These are phyloP conservation scores for Chrysolina oricalcia DNA, from an alignment of 2,888 invertebrate species.

Conservation along the genomic window DNA sequence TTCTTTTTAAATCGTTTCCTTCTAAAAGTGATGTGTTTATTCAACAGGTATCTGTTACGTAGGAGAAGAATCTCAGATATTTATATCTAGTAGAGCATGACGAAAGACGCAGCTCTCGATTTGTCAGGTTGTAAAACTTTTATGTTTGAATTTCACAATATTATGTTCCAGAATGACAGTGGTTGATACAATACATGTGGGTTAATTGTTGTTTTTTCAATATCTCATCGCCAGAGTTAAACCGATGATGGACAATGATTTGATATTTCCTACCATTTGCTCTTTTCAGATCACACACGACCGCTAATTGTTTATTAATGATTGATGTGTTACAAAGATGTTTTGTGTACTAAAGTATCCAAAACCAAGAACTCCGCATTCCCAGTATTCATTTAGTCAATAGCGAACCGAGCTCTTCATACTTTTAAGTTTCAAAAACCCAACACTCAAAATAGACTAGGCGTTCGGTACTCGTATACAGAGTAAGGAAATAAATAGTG, in stretches of 20 bases:
- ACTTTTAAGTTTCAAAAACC: no score
- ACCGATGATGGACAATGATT: not conserved
- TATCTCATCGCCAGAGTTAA: not conserved
- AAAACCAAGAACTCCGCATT: no score
- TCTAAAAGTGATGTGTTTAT: not conserved
- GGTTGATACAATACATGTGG: constrained; percentile 3
- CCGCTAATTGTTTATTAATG: not conserved
- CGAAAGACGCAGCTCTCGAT: not conserved
- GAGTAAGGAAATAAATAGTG: no score
- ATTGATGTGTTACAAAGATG: not conserved
- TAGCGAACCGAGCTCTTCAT: no score
- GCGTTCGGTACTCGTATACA: no score
- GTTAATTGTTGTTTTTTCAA: constrained; percentile 12
- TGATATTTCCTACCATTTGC: not conserved
- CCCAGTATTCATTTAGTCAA: no score
- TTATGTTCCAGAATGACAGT: not conserved
- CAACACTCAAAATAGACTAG: no score
- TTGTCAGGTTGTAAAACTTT: not conserved
- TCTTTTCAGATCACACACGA: not conserved
- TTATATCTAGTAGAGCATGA: not conserved
- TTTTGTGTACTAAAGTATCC: no score
- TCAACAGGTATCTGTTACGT: constrained; percentile 6
- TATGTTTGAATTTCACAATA: not conserved
- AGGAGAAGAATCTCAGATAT: not conserved
- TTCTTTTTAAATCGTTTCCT: not conserved